phyloP scores from a whole-genome alignment of 2,888 invertebrate species.

The Ophion costatus region DNA sequence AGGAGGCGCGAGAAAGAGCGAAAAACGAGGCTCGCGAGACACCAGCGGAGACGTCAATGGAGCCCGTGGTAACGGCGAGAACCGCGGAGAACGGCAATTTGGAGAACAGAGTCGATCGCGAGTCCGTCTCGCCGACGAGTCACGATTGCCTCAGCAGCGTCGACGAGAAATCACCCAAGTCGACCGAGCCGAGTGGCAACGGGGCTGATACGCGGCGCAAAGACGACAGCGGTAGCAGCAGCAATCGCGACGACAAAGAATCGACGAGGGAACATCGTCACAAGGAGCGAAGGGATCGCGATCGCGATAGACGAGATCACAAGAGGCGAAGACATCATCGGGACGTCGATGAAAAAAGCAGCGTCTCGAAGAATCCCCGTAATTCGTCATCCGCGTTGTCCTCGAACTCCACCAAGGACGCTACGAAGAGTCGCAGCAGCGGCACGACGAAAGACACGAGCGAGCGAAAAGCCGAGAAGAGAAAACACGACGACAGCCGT shows the following conservation, averaged over 20 bases:
- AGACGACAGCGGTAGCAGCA: conserved; percentile 40
- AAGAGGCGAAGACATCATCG: conserved; percentile 68
- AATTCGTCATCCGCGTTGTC: conserved; percentile 31
- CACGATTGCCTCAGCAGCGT: conserved; percentile 66
- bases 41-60: conserved; percentile 23
- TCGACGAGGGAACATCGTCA: conserved; percentile 70
- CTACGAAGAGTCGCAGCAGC: conserved; percentile 25
- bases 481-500: conserved; percentile 62
- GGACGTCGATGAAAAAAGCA: conserved; percentile 53
- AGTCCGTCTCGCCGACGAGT: conserved; percentile 48
- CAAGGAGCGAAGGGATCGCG: conserved; percentile 72
- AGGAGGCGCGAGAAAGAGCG: conserved; percentile 78
- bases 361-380: conserved; percentile 41
- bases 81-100: conserved; percentile 10
- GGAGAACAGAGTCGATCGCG: background rate
- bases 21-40: conserved; percentile 64
- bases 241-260: conserved; percentile 70
- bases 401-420: conserved; percentile 27
- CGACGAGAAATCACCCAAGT: conserved; percentile 73
- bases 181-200: conserved; percentile 23
- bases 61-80: conserved; percentile 5
- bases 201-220: conserved; percentile 30
- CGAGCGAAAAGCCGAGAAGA: conserved; percentile 49
- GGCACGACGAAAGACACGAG: conserved; percentile 22
- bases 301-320: conserved; percentile 73